Evolutionary conservation across 2,888 invertebrate genomes (phyloP), one percentile per base, ranked within the genome.

Genomic region (Candidula unifasciata): DNA sequence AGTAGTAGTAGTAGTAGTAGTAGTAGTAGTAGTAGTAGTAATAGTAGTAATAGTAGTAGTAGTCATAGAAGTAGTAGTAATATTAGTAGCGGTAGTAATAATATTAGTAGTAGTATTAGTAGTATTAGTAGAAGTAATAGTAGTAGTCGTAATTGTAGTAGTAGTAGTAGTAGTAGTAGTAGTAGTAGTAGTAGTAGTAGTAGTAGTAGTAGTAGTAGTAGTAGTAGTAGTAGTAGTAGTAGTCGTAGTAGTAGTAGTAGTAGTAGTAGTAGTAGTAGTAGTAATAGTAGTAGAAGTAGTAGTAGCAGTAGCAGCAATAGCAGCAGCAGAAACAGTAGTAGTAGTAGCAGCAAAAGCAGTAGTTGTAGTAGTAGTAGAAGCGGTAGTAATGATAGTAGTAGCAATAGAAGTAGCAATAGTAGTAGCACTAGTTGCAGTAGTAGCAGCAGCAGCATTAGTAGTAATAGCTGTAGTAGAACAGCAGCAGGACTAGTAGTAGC

Each of bases 141-240:
- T 68, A 80, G 68, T 68, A 80, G 68, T 68, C 6, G 44, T 1
- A 80, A 37, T 68, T 66, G 68, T 80, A 80, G 8, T 80, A 80
- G 68, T 80, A 80, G 68, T 80, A 80, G 68, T 80, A 80, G 68
- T 80, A 80, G 68, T 80, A 80, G 68, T 80, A 80, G 68, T 66
- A 64, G 68, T 80, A 80, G 68, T 80, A 80, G 68, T 80, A 80
- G 68, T 80, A 80, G 68, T 80, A 80, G 68, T 80, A 80, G 68
- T 80, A 80, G 68, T 80, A 80, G 68, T 80, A 80, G 68, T 66
- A 80, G 68, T 66, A 80, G 68, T 66, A 80, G 37, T 27, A 80
- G 30, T n/a, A 69, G 52, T 24, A 44, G 44, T 44, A 44, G 44
- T 44, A 44, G 44, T 44, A 44, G 44, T 44, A 44, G 44, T 44